Conservation (phyloP, 2,888 invertebrate genomes). For the Metalampra italica region DNA sequence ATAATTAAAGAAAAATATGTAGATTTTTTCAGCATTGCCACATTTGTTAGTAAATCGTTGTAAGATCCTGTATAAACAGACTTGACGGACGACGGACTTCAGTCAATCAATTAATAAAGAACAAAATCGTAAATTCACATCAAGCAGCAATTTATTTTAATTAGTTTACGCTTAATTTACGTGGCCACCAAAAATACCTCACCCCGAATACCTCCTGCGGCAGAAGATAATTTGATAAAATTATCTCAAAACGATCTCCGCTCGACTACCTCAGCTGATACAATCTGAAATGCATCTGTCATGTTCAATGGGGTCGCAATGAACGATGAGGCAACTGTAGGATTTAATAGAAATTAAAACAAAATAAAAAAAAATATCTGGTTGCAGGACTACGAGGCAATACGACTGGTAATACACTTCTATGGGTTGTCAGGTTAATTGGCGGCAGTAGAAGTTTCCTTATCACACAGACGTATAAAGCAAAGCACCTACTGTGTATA, state of each 20-base stretch:
- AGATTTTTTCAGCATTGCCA: no score
- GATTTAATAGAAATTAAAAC: not conserved
- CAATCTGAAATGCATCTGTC: conserved; percentile 35
- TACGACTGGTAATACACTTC: no score
- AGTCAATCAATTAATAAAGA: not conserved
- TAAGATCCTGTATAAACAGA: no score
- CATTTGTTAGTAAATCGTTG: no score
- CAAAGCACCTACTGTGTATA: no score
- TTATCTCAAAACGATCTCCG: conserved; percentile 28
- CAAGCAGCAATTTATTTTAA: conserved; percentile 21
- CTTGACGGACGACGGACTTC: no score
- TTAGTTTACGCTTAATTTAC: conserved; percentile 11
- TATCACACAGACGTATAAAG: no score
- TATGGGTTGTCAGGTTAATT: no score
- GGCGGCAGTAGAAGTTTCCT: no score
- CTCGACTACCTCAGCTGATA: conserved; percentile 21
- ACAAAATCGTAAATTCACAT: conserved; percentile 13
- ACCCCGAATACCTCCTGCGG: not conserved
- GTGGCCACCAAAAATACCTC: conserved; percentile 1
- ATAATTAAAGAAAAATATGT: no score
- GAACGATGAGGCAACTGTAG: not conserved
- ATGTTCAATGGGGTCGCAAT: conserved; percentile 13
- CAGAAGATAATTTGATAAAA: conserved; percentile 8
- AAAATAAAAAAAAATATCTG: no score
- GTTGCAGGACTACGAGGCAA: no score